Evolutionary conservation across 92 coral and sea anemone genomes (phyloP).

Genomic region (Epizoanthus illoricatus): DNA sequence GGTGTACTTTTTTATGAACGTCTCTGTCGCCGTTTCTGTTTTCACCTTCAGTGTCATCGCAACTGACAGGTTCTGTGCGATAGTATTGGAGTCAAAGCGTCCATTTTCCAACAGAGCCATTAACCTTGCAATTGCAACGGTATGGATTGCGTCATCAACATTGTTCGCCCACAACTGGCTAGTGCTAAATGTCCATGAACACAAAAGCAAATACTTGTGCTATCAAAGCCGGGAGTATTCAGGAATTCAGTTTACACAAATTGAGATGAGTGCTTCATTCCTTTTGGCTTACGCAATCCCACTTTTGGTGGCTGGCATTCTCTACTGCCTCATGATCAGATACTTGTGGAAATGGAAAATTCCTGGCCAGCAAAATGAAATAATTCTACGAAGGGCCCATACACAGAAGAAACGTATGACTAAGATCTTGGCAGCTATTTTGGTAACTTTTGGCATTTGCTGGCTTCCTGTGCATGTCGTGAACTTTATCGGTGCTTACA

Average conservation of each 20-base stretch:
- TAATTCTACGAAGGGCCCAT: constrained; percentile 21
- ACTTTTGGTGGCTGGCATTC: constrained; percentile 4
- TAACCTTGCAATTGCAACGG: constrained; percentile 3
- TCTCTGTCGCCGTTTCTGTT: constrained; percentile 26
- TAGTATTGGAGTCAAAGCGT: constrained; percentile 25
- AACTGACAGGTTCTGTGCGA: constrained; percentile 34
- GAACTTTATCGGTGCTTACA: not conserved
- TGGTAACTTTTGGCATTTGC: constrained; percentile 25
- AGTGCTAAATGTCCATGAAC: constrained; percentile 4
- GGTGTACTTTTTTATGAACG: constrained; percentile 28
- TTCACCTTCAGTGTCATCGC: constrained; percentile 32
- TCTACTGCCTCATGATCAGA: constrained; percentile 25
- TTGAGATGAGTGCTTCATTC: constrained; percentile 19
- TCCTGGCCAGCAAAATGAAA: constrained; percentile 27
- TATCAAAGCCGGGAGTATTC: constrained; percentile 13
- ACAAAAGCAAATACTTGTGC: constrained; percentile 10
- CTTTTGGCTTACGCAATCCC: constrained; percentile 23
- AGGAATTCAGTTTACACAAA: constrained; percentile 11
- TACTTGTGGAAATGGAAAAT: constrained; percentile 35
- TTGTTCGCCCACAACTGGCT: constrained; percentile 27
- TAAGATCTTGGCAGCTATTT: constrained; percentile 20
- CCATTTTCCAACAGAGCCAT: constrained; percentile 35
- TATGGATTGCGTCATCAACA: constrained; percentile 4
- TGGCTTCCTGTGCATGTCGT: constrained; percentile 30
- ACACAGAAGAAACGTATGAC: constrained; percentile 29